These are phyloP conservation scores for Eurypyga helias DNA, from an alignment of 2,113 vertebrate genomes.

Conservation along the genomic window DNA sequence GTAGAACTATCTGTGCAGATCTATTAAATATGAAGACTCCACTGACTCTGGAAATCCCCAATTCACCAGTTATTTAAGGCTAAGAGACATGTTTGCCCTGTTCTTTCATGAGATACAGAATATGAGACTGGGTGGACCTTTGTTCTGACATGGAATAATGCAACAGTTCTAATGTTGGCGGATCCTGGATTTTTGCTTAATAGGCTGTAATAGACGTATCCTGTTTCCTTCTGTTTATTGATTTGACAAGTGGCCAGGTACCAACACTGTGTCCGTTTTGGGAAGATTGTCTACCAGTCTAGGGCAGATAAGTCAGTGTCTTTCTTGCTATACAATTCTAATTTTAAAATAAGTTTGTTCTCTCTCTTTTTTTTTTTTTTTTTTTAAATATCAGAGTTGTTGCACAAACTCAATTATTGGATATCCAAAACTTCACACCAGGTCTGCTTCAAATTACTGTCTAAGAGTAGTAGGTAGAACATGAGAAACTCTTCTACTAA, in stretches of 20 bases:
- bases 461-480: background rate
- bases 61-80: background rate
- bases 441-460: background rate
- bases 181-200: background rate
- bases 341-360: background rate
- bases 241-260: background rate
- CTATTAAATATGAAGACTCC: background rate
- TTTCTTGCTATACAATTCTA: background rate
- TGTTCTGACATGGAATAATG: background rate
- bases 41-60: background rate
- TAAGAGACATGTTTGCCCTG: background rate
- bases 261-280: background rate
- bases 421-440: background rate
- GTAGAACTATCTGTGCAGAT: background rate
- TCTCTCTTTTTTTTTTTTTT: too few species aligned
- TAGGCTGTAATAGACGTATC: background rate
- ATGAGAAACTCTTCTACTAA: background rate
- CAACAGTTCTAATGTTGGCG: background rate
- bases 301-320: background rate
- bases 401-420: background rate
- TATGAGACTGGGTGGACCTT: background rate
- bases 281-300: background rate
- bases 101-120: too few species aligned
- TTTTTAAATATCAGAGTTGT: background rate
- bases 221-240: background rate